These are phyloP conservation scores for Drosophila nigritarsus DNA, from an alignment of 2,888 invertebrate genomes.

Conservation along the genomic window DNA sequence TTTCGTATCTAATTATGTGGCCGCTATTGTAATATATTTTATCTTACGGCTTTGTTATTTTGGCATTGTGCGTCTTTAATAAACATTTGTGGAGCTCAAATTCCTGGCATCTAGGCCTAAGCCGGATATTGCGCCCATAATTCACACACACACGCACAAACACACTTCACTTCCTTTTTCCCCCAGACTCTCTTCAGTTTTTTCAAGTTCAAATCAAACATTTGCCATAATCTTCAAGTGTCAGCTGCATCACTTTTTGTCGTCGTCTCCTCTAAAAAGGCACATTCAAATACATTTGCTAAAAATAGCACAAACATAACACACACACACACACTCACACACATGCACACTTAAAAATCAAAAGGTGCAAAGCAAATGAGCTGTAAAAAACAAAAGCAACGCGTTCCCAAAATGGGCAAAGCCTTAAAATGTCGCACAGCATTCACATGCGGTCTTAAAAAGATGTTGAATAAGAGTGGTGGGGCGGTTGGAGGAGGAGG, in stretches of 20 bases:
- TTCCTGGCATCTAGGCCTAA: slow-evolving; percentile 40
- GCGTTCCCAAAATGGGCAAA: slow-evolving; percentile 41
- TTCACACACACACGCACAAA: slow-evolving; percentile 34
- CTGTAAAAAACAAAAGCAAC: slow-evolving; percentile 51
- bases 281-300: slow-evolving; percentile 48
- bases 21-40: not conserved
- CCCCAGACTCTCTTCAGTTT: not conserved
- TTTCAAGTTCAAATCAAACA: slow-evolving; percentile 80
- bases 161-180: not conserved
- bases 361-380: slow-evolving; percentile 75
- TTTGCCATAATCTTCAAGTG: slow-evolving; percentile 73
- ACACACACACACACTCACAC: slow-evolving; percentile 17
- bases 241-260: slow-evolving; percentile 68
- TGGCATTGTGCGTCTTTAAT: slow-evolving; percentile 47
- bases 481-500: not conserved
- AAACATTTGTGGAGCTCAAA: slow-evolving; percentile 55
- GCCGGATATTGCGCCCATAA: slow-evolving; percentile 69
- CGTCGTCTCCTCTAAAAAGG: slow-evolving; percentile 32
- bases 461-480: not conserved
- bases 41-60: slow-evolving; percentile 21
- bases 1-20: not conserved
- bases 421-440: slow-evolving; percentile 67
- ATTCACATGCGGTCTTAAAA: slow-evolving; percentile 32
- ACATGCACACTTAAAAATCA: not conserved
- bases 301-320: slow-evolving; percentile 44